Evolutionary conservation across 1,140 invertebrate species (phyloP), one percentile per base, ranked within the genome.

Genomic region (Yoshiicerus persimilis): DNA sequence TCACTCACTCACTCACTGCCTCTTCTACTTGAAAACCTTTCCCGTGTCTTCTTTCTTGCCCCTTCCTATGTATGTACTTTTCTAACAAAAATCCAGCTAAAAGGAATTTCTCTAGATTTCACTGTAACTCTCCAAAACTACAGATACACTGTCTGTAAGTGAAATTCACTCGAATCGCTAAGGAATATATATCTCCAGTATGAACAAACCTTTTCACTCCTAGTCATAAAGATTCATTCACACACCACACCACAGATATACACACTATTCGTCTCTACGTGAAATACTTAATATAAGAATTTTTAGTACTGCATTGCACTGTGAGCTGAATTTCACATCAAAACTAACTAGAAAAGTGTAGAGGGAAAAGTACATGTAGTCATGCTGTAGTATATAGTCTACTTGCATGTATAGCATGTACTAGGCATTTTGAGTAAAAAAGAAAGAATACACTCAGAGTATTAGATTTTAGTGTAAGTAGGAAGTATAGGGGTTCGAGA

Each of bases 81-180:
- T 23, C 75, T 36, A n/a, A 80, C 75, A 80, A 80, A 80, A 80
- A 80, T 80, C 16, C 32, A 80, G 75, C 75, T 80, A 80, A 80
- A 80, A 80, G 75, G 75, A 80, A 80, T 80, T 80, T 80, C 75
- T 80, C 32, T 80, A 80, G 75, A 80, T 80, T 80, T 80, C 75
- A 20, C 75, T 34, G 11, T 16, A 80, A 38, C 75, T 32, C 66
- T 30, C 9, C 25, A 30, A 30, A 27, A 70, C 66, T 70, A 27
- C 10, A 70, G 23, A 70, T 27, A 30, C 11, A 20, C 20, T 1
- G 9, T 1, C 39, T 11, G 9, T 11, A 13, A 25, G n/a, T n/a
- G 5, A 64, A 23, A 23, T 64, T 9, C n/a, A 64, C 62, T 75
- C 30, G 70, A 75, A 34, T 75, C 70, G 70, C 70, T 30, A 75